A percentile compares a stretch with the other conserved stretches of the same genome.
Evolutionary conservation across 2,797 vertebrate species (phyloP).

Genomic region (Channa striata): DNA sequence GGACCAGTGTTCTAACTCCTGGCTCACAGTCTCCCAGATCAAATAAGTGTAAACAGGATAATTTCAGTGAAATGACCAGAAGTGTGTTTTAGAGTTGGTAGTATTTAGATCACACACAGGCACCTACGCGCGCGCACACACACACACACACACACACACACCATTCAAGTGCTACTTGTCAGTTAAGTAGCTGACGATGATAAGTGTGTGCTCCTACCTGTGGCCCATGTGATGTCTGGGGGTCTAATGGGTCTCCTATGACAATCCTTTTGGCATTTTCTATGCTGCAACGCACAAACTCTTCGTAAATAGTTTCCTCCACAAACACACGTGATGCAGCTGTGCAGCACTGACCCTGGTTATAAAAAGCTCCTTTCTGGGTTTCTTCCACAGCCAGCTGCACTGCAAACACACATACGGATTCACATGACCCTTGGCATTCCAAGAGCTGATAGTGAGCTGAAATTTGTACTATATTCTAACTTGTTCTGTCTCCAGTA

Average conservation of each 20-base stretch:
- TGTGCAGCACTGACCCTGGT: conserved; percentile 97
- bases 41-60: too few species aligned
- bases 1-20: too few species aligned
- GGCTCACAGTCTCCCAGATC: too few species aligned
- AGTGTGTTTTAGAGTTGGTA: too few species aligned
- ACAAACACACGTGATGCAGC: conserved; percentile 94
- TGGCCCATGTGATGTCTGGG: conserved; percentile 91
- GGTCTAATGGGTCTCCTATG: conserved; percentile 92
- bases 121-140: too few species aligned
- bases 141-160: too few species aligned
- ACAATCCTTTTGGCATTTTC: conserved; percentile 88
- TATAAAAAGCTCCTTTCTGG: conserved; percentile 95
- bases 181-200: not conserved
- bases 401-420: conserved; percentile 80
- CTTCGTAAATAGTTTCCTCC: conserved; percentile 90
- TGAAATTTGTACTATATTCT: not conserved
- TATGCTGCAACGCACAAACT: conserved; percentile 92
- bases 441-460: not conserved
- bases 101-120: too few species aligned
- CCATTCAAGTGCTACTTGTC: not conserved
- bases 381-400: conserved; percentile 93
- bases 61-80: too few species aligned
- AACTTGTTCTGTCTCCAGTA: not conserved
- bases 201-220: conserved; percentile 84
- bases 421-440: not conserved